These are phyloP conservation scores for Prolemur simus DNA, from an alignment of 2,113 vertebrate species.

Conservation along the genomic window DNA sequence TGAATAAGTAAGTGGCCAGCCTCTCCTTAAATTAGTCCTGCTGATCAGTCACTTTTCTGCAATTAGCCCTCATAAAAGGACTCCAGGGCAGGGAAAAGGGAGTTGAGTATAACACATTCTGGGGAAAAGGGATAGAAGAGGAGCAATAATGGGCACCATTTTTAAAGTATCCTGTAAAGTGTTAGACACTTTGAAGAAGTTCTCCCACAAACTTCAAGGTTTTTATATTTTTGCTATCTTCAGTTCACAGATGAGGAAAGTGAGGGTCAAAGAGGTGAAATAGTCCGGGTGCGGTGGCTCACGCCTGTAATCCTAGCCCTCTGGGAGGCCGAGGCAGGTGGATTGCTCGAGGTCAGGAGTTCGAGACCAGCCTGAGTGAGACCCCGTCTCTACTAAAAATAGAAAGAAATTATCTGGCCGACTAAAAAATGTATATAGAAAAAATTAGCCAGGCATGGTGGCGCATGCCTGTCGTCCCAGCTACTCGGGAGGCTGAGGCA, in stretches of 20 bases:
- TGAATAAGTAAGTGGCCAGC: neutral
- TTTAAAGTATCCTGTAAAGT: neutral
- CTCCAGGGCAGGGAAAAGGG: neutral
- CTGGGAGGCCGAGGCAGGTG: no score
- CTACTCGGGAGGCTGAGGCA: no score
- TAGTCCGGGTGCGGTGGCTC: no score
- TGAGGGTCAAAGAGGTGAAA: neutral
- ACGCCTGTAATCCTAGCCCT: no score
- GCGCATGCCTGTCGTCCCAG: no score
- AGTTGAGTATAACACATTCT: neutral
- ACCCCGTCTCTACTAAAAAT: no score
- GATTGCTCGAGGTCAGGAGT: no score
- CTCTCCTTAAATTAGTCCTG: neutral
- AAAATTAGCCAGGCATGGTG: no score
- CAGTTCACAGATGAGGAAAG: neutral
- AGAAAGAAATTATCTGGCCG: no score
- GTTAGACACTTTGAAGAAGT: neutral
- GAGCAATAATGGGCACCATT: neutral
- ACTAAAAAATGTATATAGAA: no score
- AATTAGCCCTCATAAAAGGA: neutral
- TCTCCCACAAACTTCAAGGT: neutral
- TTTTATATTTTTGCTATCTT: neutral
- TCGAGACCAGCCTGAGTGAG: no score
- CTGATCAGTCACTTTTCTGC: neutral
- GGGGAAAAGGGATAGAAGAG: neutral